Evolutionary conservation across 2,113 vertebrate genomes (phyloP).

Genomic region (Cricetomys ansorgei): DNA sequence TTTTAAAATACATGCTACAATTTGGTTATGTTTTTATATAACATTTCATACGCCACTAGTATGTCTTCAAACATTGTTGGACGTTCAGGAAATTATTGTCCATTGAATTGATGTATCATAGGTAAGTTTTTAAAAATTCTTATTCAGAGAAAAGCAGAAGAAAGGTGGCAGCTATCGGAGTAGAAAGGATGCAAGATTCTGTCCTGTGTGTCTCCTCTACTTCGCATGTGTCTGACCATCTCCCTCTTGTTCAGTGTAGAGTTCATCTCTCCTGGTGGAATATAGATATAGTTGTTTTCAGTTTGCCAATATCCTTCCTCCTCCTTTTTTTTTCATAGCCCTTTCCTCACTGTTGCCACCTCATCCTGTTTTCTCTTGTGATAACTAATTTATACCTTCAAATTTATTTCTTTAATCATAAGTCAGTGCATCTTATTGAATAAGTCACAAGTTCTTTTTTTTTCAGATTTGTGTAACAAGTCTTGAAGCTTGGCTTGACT

Average conservation of each 20-base stretch:
- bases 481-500: not conserved
- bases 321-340: too few relatives aligned
- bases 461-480: not conserved
- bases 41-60: not conserved
- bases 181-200: not conserved
- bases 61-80: not conserved
- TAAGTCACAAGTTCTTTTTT: not conserved
- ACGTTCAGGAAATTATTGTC: not conserved
- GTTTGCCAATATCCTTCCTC: not conserved
- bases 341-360: not conserved
- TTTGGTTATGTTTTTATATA: not conserved
- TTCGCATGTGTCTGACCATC: not conserved
- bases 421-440: not conserved
- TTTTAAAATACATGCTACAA: not conserved
- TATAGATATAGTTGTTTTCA: not conserved
- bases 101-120: not conserved
- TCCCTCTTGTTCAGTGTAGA: not conserved
- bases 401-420: not conserved
- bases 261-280: not conserved
- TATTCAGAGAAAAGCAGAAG: not conserved
- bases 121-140: not conserved
- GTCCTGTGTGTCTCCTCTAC: not conserved
- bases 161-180: not conserved
- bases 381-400: not conserved
- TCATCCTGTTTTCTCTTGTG: not conserved